Evolutionary conservation across 2,888 invertebrate genomes (phyloP).

Genomic region (Teleogryllus oceanicus): DNA sequence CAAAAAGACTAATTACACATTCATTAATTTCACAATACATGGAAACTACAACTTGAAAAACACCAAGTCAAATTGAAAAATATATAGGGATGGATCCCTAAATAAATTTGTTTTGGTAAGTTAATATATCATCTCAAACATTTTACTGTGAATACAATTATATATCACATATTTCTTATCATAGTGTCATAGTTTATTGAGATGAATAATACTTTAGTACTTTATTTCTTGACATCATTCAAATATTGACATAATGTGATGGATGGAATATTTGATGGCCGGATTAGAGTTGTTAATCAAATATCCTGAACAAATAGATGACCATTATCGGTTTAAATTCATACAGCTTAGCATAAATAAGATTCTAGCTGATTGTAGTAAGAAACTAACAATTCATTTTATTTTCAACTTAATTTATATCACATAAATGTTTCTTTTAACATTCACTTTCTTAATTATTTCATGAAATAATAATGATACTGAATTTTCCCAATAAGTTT

Average conservation of each 20-base stretch:
- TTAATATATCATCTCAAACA: neutral
- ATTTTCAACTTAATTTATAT: too few relatives aligned
- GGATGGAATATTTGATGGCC: slow-evolving; percentile 2
- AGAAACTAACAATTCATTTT: too few relatives aligned
- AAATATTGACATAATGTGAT: neutral
- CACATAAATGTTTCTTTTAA: neutral
- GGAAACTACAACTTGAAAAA: too few relatives aligned
- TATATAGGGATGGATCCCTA: neutral
- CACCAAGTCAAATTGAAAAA: neutral
- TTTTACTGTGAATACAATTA: neutral
- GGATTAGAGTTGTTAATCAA: neutral
- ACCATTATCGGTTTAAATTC: too few relatives aligned
- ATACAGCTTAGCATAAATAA: too few relatives aligned
- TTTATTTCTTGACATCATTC: neutral
- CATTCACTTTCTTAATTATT: neutral
- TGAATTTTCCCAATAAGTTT: too few relatives aligned
- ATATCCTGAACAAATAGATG: too few relatives aligned
- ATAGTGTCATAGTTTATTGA: too few relatives aligned
- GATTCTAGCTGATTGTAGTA: too few relatives aligned
- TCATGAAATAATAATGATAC: too few relatives aligned
- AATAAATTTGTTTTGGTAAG: neutral
- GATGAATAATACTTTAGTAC: neutral
- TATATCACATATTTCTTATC: neutral
- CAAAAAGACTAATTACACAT: neutral
- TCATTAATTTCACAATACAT: neutral